Evolutionary conservation across 1,140 invertebrate species (phyloP), one percentile per base, ranked within the genome.

Genomic region (Papilio helenus): DNA sequence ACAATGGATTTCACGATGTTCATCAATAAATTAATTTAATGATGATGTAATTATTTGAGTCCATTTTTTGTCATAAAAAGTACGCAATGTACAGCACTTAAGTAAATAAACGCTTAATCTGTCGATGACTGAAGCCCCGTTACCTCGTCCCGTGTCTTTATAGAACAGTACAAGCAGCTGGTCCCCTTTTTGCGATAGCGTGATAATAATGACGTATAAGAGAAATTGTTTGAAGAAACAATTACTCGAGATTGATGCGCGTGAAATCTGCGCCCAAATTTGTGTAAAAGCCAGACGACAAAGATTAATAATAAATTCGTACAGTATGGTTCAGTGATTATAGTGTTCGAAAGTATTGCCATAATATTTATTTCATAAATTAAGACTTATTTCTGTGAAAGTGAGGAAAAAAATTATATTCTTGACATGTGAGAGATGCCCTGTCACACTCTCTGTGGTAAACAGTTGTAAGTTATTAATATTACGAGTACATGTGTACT

Each of bases 161-260:
- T 65, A 65, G 61, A 65, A 65, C 61, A 65, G 61, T 34, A 34
- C 61, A 65, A 20, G 26, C 61, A 65, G 61, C 26, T 65, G 61
- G 61, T 65, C 61, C 61, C 61, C 61, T 81, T 81, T 81, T 81
- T 81, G 80, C 76, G 55, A 74, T 79, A 55, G 80, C 80, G 77
- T 79, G 71, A 81, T 81, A 79, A 81, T 72, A 79, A 81, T 34
- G 39, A 72, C 76, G 68, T 78, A 77, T 81, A 81, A 68, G 74
- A 81, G 80, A 81, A 81, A 81, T 79, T 81, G 61, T 77, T 81
- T 72, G 71, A 61, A 39, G n/a, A 42, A 74, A 81, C 77, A 81
- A 81, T 81, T 81, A 81, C 79, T 14, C 23, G 61, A 65, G 61
- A 65, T 65, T 65, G 61, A 65, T 65, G 61, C 61, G 61, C 76